A percentile compares a stretch with the other conserved stretches of the same genome.
Conservation (phyloP, 2,113 vertebrate species). For the Sprattus sprattus region DNA sequence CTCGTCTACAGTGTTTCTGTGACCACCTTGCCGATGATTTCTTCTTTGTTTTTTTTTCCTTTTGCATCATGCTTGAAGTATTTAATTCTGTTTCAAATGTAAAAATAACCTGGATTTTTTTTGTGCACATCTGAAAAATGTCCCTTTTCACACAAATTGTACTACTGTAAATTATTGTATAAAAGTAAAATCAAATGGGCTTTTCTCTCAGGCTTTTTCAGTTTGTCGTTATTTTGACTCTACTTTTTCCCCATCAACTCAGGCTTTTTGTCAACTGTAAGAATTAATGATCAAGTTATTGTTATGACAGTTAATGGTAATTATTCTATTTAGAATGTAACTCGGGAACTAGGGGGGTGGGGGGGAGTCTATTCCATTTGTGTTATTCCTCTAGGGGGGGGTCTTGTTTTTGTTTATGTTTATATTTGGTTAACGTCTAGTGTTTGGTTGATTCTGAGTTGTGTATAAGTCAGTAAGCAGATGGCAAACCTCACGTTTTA, state of each 20-base stretch:
- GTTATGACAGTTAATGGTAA: slow-evolving; percentile 72
- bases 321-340: slow-evolving; percentile 87
- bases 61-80: slow-evolving; percentile 92
- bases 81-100: slow-evolving; percentile 96
- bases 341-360: slow-evolving; percentile 68
- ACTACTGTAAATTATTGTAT: slow-evolving; percentile 98
- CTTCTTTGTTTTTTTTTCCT: slow-evolving; percentile 41
- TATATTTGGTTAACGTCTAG: slow-evolving; percentile 64
- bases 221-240: slow-evolving; percentile 75
- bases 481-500: slow-evolving; percentile 52
- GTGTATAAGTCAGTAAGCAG: slow-evolving; percentile 62
- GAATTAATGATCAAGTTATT: slow-evolving; percentile 72
- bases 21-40: slow-evolving; percentile 79
- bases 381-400: slow-evolving; percentile 61
- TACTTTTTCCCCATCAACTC: slow-evolving; percentile 86
- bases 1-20: slow-evolving; percentile 95
- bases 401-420: slow-evolving; percentile 66
- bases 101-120: slow-evolving; percentile 82
- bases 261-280: slow-evolving; percentile 84
- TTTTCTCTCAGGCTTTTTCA: slow-evolving; percentile 87
- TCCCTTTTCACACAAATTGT: slow-evolving; percentile 80
- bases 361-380: slow-evolving; percentile 71
- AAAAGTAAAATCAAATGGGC: slow-evolving; percentile 87
- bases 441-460: slow-evolving; percentile 53
- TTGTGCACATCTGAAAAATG: slow-evolving; percentile 78